Percentiles rank a stretch among this genome's conserved stretches.
Conservation (phyloP, 2,797 vertebrate genomes). For the Melanotaenia trifasciata region DNA sequence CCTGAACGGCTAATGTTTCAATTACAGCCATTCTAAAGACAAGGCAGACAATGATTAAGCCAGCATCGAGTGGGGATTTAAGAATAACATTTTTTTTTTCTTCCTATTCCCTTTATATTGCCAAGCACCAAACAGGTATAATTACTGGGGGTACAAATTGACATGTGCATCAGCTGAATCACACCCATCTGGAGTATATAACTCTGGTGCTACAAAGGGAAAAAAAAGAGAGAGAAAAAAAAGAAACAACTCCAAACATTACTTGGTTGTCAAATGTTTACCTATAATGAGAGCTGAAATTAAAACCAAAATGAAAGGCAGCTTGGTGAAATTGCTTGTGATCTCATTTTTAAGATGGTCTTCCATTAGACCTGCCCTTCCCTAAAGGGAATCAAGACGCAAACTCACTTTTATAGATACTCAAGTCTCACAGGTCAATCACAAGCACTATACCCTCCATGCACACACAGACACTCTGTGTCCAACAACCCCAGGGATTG, state of each 20-base stretch:
- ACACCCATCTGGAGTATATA: constrained; percentile 57
- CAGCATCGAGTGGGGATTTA: constrained; percentile 74
- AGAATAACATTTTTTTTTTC: constrained; percentile 65
- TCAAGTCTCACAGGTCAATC: constrained; percentile 28
- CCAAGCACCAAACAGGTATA: constrained; percentile 62
- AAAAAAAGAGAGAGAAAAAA: no score
- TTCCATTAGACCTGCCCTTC: constrained; percentile 26
- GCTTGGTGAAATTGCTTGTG: constrained; percentile 12
- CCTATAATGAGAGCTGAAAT: constrained; percentile 43
- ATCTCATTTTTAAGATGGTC: constrained; percentile 35
- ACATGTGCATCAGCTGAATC: constrained; percentile 67
- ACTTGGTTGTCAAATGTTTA: constrained; percentile 48
- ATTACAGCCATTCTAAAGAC: constrained; percentile 76
- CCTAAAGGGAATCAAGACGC: constrained; percentile 11
- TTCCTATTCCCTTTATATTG: constrained; percentile 11
- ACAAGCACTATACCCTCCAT: constrained; percentile 11
- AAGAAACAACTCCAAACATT: constrained; percentile 53
- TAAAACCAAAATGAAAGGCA: constrained; percentile 44
- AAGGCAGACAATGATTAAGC: constrained; percentile 78
- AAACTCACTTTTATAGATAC: constrained; percentile 30
- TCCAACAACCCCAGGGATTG: constrained; percentile 42
- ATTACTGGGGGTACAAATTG: constrained; percentile 75
- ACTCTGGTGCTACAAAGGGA: constrained; percentile 38
- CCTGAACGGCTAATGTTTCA: constrained; percentile 79
- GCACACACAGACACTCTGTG: neutral